phyloP scores from a whole-genome alignment of 2,888 invertebrate species.

The Acronicta psi region DNA sequence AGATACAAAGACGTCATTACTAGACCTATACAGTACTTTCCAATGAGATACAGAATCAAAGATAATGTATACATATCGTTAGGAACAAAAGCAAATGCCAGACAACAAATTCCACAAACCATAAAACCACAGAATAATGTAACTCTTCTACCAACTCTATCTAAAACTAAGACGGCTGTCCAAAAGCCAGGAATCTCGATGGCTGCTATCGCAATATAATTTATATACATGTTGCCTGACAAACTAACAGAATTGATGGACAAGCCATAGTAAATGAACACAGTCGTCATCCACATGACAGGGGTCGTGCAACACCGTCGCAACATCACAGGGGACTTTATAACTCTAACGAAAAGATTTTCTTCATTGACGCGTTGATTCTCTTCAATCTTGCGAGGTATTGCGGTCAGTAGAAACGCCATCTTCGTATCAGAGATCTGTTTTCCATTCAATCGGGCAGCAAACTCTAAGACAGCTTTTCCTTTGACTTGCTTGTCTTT shows the following conservation, averaged over 20 bases:
- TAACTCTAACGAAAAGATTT: constrained; percentile 76
- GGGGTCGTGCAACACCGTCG: constrained; percentile 91
- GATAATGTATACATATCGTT: constrained; percentile 69
- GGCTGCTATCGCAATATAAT: constrained; percentile 91
- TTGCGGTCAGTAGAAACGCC: constrained; percentile 71
- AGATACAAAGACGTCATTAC: constrained; percentile 91
- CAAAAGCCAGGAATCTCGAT: constrained; percentile 93
- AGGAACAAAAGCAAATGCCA: constrained; percentile 86
- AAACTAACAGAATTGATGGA: constrained; percentile 93
- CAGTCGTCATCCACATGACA: constrained; percentile 94
- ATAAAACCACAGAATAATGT: constrained; percentile 77
- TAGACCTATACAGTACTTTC: constrained; percentile 91
- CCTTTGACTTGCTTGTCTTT: constrained; percentile 91
- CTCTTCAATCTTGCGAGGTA: constrained; percentile 64
- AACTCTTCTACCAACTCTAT: constrained; percentile 88
- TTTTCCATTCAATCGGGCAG: constrained; percentile 90
- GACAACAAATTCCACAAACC: constrained; percentile 85
- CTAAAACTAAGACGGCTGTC: constrained; percentile 90
- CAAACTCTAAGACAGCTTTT: constrained; percentile 88
- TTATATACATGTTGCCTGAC: constrained; percentile 93
- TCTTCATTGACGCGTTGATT: constrained; percentile 54
- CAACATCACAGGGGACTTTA: constrained; percentile 87
- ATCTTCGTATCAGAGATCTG: constrained; percentile 84
- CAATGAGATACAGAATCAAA: constrained; percentile 87
- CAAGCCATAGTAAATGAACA: constrained; percentile 94